These are phyloP conservation scores for Benitochromis conjunctus DNA, from an alignment of 2,113 vertebrate genomes.

Conservation along the genomic window DNA sequence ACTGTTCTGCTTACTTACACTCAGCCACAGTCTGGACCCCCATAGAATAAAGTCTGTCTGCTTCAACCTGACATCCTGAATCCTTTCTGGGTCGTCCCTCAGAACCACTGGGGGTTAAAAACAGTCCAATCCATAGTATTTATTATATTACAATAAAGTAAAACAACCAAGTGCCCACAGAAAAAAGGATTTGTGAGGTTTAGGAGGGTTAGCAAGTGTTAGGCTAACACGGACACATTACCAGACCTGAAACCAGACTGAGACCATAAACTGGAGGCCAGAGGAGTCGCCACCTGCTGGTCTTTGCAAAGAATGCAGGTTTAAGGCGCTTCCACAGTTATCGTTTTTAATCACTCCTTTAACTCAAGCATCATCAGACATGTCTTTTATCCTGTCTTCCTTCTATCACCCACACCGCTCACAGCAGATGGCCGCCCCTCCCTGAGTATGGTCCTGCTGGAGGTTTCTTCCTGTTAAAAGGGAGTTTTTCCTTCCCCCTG, in stretches of 20 bases:
- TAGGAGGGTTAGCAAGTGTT: not conserved
- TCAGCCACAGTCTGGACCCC: not conserved
- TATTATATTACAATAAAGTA: fast-evolving
- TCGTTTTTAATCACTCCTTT: not conserved
- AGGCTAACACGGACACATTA: not conserved
- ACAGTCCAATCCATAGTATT: not conserved
- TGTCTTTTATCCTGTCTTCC: not conserved
- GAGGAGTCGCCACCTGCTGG: not conserved
- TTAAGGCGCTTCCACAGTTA: not conserved
- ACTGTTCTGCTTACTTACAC: not conserved
- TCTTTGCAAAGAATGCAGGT: not conserved
- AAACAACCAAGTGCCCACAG: no score
- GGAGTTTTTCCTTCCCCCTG: not conserved
- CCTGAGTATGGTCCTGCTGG: fast-evolving
- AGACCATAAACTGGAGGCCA: not conserved
- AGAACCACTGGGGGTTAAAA: not conserved
- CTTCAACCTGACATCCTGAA: not conserved
- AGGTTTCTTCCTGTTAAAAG: not conserved
- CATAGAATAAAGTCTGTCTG: not conserved
- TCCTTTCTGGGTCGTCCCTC: not conserved
- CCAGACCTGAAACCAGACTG: not conserved
- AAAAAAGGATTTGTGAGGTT: not conserved
- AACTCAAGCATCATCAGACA: fast-evolving
- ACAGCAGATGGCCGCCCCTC: fast-evolving
- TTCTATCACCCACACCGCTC: fast-evolving